Evolutionary conservation across 2,888 invertebrate genomes (phyloP), one percentile per base, ranked within the genome.

Genomic region (Drepana falcataria): DNA sequence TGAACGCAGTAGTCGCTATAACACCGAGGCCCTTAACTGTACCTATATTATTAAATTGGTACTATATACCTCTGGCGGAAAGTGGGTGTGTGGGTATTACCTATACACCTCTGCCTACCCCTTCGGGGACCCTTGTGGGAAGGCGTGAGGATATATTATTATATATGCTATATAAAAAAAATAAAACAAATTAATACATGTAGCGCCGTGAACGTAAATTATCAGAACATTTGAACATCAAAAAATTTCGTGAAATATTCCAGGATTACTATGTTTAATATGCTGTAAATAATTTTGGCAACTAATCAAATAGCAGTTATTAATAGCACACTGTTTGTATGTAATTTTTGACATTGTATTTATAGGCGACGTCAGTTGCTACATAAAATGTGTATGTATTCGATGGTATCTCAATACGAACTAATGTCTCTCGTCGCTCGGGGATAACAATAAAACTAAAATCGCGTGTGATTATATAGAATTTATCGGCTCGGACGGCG

Each of bases 381-480:
- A 40, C 40, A 40, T 34, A 40, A 51, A n/a, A 51, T 41, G 34
- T 51, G 2, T 9, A 51, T 51, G 2, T 9, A 44, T 51, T 51
- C 33, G 6, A 51, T 40, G 40, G 34, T 51, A 57, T 64, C 65
- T 64, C 66, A 60, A 59, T 58, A 57, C 64, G 63, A 79, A 76
- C 81, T 83, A 83, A 87, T 81, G 77, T 77, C 75, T 77, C 69
- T 70, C 68, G 61, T 73, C 71, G 67, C 79, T 70, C 77, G 68
- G 68, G 73, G 72, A 75, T 79, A 81, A 86, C 81, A 87, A 87
- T 85, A 88, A 87, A 87, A 88, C 81, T 84, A 87, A 85, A 89
- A 85, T 78, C 81, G 79, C 77, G 78, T 77, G 78, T 81, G 81
- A 85, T 87, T 83, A 88, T 86, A 85, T 81, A 87, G 85, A 89